Percentiles rank a stretch among this genome's conserved stretches.
These are phyloP conservation scores for Cherax destructor DNA, from an alignment of 1,140 invertebrate genomes.

Conservation along the genomic window DNA sequence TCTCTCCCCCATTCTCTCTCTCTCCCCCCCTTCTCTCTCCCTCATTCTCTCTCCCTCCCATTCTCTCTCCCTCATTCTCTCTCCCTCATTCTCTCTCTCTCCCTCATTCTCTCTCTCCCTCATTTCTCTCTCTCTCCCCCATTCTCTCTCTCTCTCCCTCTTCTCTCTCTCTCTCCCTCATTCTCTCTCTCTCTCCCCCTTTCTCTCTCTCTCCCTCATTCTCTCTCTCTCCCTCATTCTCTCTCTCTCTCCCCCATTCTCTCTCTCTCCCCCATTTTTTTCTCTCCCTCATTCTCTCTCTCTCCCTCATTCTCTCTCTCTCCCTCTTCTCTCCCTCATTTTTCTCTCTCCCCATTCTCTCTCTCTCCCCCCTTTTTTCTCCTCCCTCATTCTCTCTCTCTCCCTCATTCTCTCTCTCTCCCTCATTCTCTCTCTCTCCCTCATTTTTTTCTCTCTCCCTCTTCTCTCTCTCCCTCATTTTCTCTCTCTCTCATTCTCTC, in stretches of 20 bases:
- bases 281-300: background rate
- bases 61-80: slow-evolving; percentile 7
- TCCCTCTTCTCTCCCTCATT: background rate
- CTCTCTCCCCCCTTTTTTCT: too few species aligned
- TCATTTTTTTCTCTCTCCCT: too few species aligned
- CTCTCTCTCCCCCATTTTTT: background rate
- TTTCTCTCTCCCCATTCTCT: too few species aligned
- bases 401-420: background rate
- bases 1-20: too few species aligned
- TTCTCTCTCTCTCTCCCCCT: background rate
- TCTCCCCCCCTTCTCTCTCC: too few species aligned
- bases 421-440: too few species aligned
- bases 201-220: background rate
- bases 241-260: background rate
- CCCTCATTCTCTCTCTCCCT: too few species aligned
- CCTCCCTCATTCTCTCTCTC: background rate
- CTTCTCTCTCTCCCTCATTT: too few species aligned
- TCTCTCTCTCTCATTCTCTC: background rate
- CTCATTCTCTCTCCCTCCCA: background rate
- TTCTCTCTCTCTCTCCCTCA: background rate
- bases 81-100: too few species aligned
- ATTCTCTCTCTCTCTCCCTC: background rate
- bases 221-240: background rate
- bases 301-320: too few species aligned
- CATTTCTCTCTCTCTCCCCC: too few species aligned